Evolutionary conservation across 1,140 invertebrate species (phyloP), one percentile per base, ranked within the genome.

Genomic region (Drosophila lacteicornis): DNA sequence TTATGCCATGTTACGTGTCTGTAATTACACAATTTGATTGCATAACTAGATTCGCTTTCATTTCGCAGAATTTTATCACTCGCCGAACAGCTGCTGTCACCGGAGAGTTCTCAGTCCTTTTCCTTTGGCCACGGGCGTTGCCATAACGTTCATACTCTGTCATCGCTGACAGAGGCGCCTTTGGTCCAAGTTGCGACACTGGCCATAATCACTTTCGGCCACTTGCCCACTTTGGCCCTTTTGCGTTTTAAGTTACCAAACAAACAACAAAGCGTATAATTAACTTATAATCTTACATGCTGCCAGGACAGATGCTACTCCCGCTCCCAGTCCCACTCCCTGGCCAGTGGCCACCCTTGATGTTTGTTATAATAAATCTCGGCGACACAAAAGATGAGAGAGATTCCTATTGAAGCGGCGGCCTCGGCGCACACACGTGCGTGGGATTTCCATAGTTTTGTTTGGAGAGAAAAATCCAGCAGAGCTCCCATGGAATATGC

Each of bases 271-370:
- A 49, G 82, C 60, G 25, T 62, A 82, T 87, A 86, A 86, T 86
- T 87, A 87, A 87, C 83, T 86, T 86, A 86, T 75, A 79, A 73
- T 71, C 79, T 86, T 86, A 76, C 83, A 76, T 65, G 68, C 22
- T 40, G 42, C 36, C 15, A 13, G 25, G 42, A 58, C 51, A 50
- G 33, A 50, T 47, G 66, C 46, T 13, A 9, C 33, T 0, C 11
- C 45, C 19, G 11, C 33, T 1, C 27, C 22, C 22, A 25, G 22
- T 25, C 22, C 22, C 22, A 25, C 22, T 25, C 22, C 22, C 2
- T 25, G 22, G 22, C 22, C 22, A 25, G 3, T 25, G 22, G 22
- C 7, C 33, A 38, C 13, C 53, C 53, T n/a, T 6, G 19, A 57
- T 53, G 27, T 19, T 47, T 56, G 56, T 12, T 27, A 53, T 30